Base-by-base conservation (phyloP, 2,113 vertebrate species). In the Leiothrix lutea region DNA sequence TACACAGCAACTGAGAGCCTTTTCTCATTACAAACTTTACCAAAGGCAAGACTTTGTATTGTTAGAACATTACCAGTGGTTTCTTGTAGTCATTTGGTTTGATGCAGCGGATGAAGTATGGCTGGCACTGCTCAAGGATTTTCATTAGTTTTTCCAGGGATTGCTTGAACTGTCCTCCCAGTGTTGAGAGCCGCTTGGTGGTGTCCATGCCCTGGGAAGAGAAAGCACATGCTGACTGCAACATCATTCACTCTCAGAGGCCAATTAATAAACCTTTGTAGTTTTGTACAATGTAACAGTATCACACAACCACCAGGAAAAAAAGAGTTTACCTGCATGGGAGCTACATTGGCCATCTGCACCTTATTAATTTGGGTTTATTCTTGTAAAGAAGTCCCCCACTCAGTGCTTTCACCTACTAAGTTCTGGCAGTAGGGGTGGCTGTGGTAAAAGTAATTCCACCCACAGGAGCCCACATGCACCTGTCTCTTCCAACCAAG, bases 71-170 rank as follows among this genome's bases (percentile, higher is more conserved):
- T 98, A 99, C 99, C 99, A 99, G 96, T 5, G 99, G 99, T 96
- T 99, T 99, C 98, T 99, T 99, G 97, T 97, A 98, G 92, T 99
- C 98, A 7, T 99, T 99, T 81, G 99, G 99, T 95, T 99, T 99
- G 93, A 99, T 98, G 97, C 99, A 99, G 92, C 99, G 99, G 54
- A 99, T 97, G 90, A 99, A 99, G 91, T 98, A 99, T 3, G 99
- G 99, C 97, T 99, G 98, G 91, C 99, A 99, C 29, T 65, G 97
- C 24, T 97, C 97, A 90, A 99, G 97, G 33, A 99, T 99, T 97
- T 99, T 99, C 99, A 99, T 99, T 83, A 99, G 98, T 57, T 99
- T 98, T 28, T 99, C 99, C 96, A 99, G 98, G 28, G 99, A 99
- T 95, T 99, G 98, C 50, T 99, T 99, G 97, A 99, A 99, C 97